These are phyloP conservation scores for Ectemnius lituratus DNA, from an alignment of 2,888 invertebrate genomes.

Conservation along the genomic window DNA sequence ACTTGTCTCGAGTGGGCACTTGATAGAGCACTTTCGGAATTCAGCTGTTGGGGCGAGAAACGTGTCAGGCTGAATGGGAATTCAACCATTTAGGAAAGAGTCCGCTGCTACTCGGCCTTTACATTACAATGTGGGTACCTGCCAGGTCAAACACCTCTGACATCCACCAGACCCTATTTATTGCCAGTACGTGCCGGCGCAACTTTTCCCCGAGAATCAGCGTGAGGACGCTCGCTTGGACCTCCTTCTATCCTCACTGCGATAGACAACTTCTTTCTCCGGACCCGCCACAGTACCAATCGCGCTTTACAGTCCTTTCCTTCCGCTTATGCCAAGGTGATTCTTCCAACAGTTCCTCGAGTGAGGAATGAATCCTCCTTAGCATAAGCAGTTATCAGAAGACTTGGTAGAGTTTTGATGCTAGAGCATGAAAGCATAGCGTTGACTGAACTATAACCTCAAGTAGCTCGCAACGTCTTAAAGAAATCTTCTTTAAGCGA, in stretches of 20 bases:
- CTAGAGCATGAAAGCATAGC: no score
- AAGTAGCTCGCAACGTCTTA: no score
- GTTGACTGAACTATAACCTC: no score
- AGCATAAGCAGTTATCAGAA: no score
- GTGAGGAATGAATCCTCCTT: no score
- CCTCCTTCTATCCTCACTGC: neutral
- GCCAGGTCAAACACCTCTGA: conserved; percentile 53
- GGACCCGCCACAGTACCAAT: neutral
- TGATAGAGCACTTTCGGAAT: conserved; percentile 29
- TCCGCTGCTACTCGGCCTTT: conserved; percentile 69
- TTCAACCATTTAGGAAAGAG: conserved; percentile 70
- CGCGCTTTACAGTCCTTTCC: no score
- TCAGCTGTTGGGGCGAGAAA: conserved; percentile 61
- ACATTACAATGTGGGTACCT: conserved; percentile 74
- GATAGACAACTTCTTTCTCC: neutral
- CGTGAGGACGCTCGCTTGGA: neutral
- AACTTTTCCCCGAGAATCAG: conserved; percentile 36
- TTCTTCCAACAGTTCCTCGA: neutral
- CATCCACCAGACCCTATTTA: conserved; percentile 52
- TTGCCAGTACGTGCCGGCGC: conserved; percentile 62
- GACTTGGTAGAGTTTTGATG: no score
- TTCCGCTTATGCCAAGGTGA: neutral
- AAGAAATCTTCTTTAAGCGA: no score
- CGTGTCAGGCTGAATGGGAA: conserved; percentile 72
- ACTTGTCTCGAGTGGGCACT: conserved; percentile 33